phyloP scores from a whole-genome alignment of 2,888 invertebrate genomes.

The Mantis religiosa region DNA sequence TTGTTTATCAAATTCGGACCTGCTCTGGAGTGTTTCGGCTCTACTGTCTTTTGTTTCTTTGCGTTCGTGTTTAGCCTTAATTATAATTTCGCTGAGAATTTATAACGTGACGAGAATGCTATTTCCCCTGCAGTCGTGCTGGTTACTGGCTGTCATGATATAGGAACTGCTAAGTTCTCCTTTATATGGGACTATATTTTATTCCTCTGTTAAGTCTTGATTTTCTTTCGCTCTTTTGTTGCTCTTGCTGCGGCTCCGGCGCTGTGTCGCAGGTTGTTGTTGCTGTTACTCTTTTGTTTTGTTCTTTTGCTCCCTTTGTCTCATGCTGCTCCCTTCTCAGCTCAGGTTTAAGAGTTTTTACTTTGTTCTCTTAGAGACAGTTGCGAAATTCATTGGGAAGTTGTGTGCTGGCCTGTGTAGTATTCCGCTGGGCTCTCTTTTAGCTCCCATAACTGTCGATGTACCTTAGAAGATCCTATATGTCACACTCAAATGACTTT shows the following conservation, averaged over 20 bases:
- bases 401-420: background rate
- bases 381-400: constrained; percentile 8
- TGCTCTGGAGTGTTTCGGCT: background rate
- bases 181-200: background rate
- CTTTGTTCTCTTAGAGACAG: background rate
- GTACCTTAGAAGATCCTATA: too few relatives aligned
- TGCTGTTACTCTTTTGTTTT: background rate
- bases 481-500: too few relatives aligned
- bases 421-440: background rate
- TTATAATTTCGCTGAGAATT: background rate
- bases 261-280: background rate
- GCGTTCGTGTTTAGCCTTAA: background rate
- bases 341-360: background rate
- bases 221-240: background rate
- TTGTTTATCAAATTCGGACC: background rate
- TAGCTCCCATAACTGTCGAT: too few relatives aligned
- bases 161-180: background rate
- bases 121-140: background rate
- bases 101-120: background rate
- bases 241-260: background rate
- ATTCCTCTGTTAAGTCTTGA: background rate
- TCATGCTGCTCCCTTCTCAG: background rate
- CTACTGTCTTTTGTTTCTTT: background rate
- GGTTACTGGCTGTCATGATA: background rate
- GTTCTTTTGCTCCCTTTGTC: background rate